Percentiles rank a stretch among this genome's conserved stretches.
These are phyloP conservation scores for Cephus cinctus DNA, from an alignment of 1,140 invertebrate genomes.

Conservation along the genomic window DNA sequence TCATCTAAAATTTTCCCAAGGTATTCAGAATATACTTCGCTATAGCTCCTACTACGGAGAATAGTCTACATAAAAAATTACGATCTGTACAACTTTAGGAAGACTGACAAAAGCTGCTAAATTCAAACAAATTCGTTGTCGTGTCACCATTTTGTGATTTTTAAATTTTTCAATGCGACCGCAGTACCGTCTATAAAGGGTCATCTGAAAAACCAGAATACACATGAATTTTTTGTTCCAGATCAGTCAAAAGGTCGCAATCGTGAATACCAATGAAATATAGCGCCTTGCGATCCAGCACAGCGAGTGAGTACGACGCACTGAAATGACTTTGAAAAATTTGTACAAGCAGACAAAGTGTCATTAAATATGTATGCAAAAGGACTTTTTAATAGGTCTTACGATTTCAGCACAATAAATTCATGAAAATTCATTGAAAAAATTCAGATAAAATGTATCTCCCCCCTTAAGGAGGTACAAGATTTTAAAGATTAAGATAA, in stretches of 20 bases:
- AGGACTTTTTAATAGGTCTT: slow-evolving; percentile 1
- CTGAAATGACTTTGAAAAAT: background rate
- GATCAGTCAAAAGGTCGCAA: background rate
- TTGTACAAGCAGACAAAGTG: background rate
- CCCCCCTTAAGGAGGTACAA: too few relatives aligned
- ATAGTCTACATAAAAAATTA: background rate
- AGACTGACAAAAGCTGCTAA: slow-evolving; percentile 1
- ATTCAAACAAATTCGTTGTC: background rate
- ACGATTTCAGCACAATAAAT: background rate
- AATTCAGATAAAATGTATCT: background rate
- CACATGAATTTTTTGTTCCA: background rate
- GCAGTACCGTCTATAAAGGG: background rate
- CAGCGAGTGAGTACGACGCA: background rate
- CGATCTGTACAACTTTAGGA: background rate
- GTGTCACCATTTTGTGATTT: background rate
- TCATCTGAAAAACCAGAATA: background rate
- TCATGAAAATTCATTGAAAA: background rate
- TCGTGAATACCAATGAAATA: background rate
- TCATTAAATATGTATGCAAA: background rate
- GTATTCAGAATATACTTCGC: background rate
- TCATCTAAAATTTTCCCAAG: background rate
- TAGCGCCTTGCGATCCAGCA: background rate
- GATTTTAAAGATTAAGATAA: too few relatives aligned
- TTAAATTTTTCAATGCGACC: background rate
- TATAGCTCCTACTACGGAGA: slow-evolving; percentile 2